Evolutionary conservation across 2,797 vertebrate genomes (phyloP).

Genomic region (Silurus lanzhouensis): DNA sequence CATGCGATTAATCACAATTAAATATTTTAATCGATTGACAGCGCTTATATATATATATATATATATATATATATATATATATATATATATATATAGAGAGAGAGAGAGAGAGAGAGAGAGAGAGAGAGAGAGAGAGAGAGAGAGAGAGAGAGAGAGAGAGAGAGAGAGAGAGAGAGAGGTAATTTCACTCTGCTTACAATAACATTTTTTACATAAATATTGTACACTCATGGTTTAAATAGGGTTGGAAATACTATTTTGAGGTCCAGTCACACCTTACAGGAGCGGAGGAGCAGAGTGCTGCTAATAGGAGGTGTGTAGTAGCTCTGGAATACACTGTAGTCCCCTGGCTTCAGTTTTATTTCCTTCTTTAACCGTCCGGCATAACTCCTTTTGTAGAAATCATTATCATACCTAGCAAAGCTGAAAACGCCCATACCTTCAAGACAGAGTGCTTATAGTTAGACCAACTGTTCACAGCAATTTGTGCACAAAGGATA

Average conservation of each 20-base stretch:
- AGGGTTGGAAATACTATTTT: not conserved
- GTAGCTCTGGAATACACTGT: slow-evolving; percentile 75
- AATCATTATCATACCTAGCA: slow-evolving; percentile 80
- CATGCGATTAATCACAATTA: too few species aligned
- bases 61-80: too few species aligned
- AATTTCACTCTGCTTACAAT: not conserved
- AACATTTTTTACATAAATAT: not conserved
- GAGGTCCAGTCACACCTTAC: slow-evolving; percentile 66
- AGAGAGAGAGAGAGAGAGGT: not conserved
- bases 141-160: too few species aligned
- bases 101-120: too few species aligned
- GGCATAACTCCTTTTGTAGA: slow-evolving; percentile 72
- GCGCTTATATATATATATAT: too few species aligned
- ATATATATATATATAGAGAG: too few species aligned
- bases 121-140: not conserved
- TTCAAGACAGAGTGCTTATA: slow-evolving; percentile 53
- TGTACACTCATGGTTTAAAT: not conserved
- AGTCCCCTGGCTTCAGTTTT: slow-evolving; percentile 65
- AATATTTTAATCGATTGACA: too few species aligned
- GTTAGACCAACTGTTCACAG: not conserved
- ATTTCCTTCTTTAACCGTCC: slow-evolving; percentile 67
- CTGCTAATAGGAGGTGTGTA: slow-evolving; percentile 76
- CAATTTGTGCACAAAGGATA: not conserved
- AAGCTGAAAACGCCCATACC: slow-evolving; percentile 88
- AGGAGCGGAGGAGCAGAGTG: slow-evolving; percentile 75